phyloP scores from a whole-genome alignment of 2,113 vertebrate species.

The Nycticryphes semicollaris region DNA sequence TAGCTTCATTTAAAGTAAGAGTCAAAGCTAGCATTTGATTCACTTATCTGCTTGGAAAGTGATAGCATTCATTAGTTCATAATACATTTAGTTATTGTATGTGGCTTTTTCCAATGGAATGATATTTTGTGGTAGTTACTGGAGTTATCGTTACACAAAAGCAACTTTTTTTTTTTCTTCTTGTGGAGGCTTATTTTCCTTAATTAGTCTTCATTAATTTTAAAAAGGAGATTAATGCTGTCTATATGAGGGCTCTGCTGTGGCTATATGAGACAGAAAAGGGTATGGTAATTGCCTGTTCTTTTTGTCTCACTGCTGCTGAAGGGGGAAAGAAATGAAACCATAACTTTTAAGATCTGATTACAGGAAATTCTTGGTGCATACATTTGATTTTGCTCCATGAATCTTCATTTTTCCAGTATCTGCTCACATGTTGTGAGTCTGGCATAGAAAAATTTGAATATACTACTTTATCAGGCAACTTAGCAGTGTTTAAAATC shows the following conservation, averaged over 20 bases:
- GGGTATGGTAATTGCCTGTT: neutral
- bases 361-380: neutral
- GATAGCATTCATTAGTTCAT: neutral
- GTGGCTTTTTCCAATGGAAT: neutral
- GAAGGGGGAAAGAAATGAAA: neutral
- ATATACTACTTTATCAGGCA: neutral
- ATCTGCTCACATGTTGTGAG: neutral
- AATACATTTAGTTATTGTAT: neutral
- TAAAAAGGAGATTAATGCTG: neutral
- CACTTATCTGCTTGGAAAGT: neutral
- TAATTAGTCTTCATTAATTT: constrained; percentile 32
- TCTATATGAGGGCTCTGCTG: neutral
- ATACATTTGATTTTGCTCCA: neutral
- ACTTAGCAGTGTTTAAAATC: neutral
- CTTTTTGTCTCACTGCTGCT: neutral
- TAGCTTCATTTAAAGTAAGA: neutral
- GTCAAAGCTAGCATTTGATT: neutral
- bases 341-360: neutral
- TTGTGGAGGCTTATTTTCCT: neutral
- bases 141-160: neutral
- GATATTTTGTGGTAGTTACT: neutral
- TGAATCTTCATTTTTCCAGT: neutral
- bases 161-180: neutral
- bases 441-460: neutral
- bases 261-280: neutral